phyloP scores from a whole-genome alignment of 2,113 vertebrate species.

The Pedionomus torquatus region DNA sequence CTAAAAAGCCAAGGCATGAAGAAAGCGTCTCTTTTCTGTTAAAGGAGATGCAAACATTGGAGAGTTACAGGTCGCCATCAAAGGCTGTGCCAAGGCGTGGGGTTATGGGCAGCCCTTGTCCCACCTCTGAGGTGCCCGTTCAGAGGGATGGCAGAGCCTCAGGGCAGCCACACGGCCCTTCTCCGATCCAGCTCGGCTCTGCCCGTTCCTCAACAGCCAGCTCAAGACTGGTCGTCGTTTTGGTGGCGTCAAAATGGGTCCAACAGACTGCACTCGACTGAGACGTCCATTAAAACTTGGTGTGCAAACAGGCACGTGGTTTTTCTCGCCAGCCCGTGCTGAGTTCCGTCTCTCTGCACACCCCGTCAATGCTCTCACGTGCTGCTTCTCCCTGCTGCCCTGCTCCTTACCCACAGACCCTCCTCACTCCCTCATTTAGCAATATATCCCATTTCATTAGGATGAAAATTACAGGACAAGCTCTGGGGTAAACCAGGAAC shows the following conservation, averaged over 20 bases:
- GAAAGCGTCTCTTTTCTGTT: neutral
- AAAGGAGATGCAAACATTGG: neutral
- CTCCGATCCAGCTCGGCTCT: accelerated
- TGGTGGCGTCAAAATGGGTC: accelerated
- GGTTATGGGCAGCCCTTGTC: neutral
- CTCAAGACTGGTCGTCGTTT: neutral
- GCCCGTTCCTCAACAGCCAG: neutral
- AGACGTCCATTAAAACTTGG: accelerated
- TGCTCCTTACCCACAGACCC: accelerated
- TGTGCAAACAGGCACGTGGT: neutral
- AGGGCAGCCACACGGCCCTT: accelerated
- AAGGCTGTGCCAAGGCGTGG: neutral
- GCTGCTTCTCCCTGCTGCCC: neutral
- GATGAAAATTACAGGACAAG: neutral
- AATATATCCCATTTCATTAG: accelerated
- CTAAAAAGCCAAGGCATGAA: neutral
- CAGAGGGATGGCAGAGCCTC: neutral
- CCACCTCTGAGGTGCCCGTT: accelerated
- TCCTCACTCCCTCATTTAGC: neutral
- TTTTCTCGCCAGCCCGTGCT: accelerated
- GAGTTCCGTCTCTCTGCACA: neutral
- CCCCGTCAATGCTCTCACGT: neutral
- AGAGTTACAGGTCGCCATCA: accelerated
- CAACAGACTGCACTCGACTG: accelerated
- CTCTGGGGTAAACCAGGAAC: neutral